These are phyloP conservation scores for Corythornis madagascariensis DNA, from an alignment of 2,113 vertebrate species.

Conservation along the genomic window DNA sequence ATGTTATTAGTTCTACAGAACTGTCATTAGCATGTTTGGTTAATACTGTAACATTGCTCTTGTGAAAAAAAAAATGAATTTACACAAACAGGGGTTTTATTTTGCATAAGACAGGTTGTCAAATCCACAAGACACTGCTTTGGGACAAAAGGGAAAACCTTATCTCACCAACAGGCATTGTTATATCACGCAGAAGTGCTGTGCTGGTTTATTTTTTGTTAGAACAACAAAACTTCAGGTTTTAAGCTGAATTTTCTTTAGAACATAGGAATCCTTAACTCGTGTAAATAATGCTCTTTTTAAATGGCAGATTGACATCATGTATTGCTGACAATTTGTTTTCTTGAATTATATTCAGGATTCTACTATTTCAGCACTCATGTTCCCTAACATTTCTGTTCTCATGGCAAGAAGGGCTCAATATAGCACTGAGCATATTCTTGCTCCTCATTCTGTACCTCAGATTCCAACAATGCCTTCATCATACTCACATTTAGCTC, in stretches of 20 bases:
- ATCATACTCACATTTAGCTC: background rate
- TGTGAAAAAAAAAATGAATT: background rate
- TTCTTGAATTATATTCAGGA: background rate
- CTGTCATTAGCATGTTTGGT: background rate
- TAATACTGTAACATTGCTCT: background rate
- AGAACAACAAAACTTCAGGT: background rate
- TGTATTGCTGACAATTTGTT: background rate
- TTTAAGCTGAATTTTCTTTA: background rate
- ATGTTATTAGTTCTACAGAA: background rate
- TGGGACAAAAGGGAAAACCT: background rate
- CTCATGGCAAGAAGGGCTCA: background rate
- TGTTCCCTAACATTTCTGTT: background rate
- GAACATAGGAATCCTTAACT: background rate
- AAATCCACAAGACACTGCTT: background rate
- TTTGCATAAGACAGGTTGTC: background rate
- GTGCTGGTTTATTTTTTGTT: background rate
- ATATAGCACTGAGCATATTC: background rate
- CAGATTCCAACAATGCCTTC: background rate
- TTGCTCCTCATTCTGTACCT: background rate
- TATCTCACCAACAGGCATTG: background rate
- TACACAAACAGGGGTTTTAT: background rate
- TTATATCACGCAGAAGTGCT: background rate
- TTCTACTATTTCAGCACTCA: background rate
- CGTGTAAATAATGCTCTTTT: background rate
- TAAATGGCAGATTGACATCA: background rate